These are phyloP conservation scores for Drosophila subsilvestris DNA, from an alignment of 2,888 invertebrate species.

Conservation along the genomic window DNA sequence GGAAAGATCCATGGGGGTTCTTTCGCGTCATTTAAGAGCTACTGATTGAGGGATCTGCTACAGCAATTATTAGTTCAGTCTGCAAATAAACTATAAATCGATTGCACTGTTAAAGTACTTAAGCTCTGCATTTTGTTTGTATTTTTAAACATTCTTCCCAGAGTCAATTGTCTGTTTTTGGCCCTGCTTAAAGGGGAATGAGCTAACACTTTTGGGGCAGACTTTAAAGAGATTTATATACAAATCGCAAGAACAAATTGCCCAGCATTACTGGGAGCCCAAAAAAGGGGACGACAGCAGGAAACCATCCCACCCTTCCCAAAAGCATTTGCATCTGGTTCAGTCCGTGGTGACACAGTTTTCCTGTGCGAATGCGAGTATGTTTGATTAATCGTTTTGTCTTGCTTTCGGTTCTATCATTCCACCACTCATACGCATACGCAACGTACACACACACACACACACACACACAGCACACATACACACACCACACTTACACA, in stretches of 20 bases:
- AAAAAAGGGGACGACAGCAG: not conserved
- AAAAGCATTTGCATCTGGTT: constrained; percentile 34
- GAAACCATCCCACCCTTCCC: not conserved
- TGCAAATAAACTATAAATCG: too few species aligned
- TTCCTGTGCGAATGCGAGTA: constrained; percentile 22
- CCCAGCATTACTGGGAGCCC: constrained; percentile 28
- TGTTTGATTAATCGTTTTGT: constrained; percentile 54
- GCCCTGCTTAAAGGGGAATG: constrained; percentile 7
- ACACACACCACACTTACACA: constrained; percentile 19
- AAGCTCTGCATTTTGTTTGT: not conserved
- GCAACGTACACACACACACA: constrained; percentile 14
- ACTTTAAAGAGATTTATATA: constrained; percentile 37
- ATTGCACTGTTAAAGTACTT: too few species aligned
- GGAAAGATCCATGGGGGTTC: too few species aligned
- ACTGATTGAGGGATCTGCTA: too few species aligned
- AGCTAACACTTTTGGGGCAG: constrained; percentile 4
- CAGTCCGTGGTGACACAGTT: constrained; percentile 25
- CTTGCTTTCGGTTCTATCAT: constrained; percentile 52
- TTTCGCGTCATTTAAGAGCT: too few species aligned
- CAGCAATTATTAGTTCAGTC: too few species aligned
- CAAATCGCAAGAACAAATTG: constrained; percentile 38
- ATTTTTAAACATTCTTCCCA: not conserved
- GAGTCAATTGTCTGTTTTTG: too few species aligned
- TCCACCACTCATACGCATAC: constrained; percentile 17
- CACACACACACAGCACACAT: constrained; percentile 20